Conservation (phyloP, 2,888 invertebrate genomes). For the Eupithecia centaureata region DNA sequence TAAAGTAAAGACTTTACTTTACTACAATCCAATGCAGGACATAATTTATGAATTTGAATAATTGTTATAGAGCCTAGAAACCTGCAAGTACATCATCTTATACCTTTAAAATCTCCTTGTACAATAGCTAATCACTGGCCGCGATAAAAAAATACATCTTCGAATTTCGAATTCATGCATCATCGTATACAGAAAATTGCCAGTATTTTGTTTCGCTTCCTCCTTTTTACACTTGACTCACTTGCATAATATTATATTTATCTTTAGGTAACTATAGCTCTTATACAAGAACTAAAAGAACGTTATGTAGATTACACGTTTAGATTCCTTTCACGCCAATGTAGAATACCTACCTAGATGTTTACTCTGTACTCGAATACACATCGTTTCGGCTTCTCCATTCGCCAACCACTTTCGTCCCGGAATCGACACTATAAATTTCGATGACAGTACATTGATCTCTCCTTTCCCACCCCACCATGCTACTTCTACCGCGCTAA, state of each 20-base stretch:
- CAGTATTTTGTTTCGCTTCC: background rate
- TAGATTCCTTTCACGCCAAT: background rate
- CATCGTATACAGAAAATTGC: too few species aligned
- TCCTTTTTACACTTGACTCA: background rate
- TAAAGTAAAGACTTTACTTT: too few species aligned
- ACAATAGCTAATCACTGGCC: too few species aligned
- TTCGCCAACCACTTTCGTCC: conserved; percentile 32
- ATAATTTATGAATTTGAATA: too few species aligned
- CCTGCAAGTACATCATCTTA: too few species aligned
- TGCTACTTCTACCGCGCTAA: conserved; percentile 11
- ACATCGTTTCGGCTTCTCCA: conserved; percentile 1
- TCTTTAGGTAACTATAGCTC: background rate
- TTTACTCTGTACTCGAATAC: conserved; percentile 3
- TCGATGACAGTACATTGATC: conserved; percentile 35
- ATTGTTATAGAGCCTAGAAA: too few species aligned
- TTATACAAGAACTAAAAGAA: background rate
- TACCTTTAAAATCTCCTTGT: too few species aligned
- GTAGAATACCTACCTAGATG: background rate
- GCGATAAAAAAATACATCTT: too few species aligned
- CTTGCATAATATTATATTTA: background rate
- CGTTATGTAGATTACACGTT: background rate
- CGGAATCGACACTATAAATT: conserved; percentile 39
- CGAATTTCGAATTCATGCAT: too few species aligned
- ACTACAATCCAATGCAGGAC: too few species aligned
- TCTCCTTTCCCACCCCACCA: conserved; percentile 13